These are phyloP conservation scores for Danaus chrysippus DNA, from an alignment of 2,888 invertebrate species.

Conservation along the genomic window DNA sequence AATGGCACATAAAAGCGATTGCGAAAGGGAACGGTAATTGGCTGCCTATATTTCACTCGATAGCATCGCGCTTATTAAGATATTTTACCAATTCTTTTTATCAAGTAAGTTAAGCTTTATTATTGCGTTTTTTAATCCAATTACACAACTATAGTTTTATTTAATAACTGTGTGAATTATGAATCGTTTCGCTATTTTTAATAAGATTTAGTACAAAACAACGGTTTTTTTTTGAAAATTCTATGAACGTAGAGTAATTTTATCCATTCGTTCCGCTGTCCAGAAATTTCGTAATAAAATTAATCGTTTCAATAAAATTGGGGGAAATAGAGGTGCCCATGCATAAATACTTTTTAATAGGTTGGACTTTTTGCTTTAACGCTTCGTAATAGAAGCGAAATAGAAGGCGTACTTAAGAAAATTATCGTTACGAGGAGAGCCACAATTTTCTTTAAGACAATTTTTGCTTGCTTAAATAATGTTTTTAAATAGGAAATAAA, in stretches of 20 bases:
- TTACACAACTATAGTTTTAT: conserved; percentile 6
- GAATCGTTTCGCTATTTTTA: conserved; percentile 59
- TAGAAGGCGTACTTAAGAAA: conserved; percentile 64
- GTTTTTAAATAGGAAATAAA: neutral
- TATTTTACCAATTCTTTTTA: conserved; percentile 36
- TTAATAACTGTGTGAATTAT: conserved; percentile 8
- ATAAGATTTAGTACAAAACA: conserved; percentile 63
- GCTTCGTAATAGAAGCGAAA: conserved; percentile 62
- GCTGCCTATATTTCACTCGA: conserved; percentile 10
- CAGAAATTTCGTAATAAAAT: conserved; percentile 77
- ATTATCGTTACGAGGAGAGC: conserved; percentile 30
- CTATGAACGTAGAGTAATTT: conserved; percentile 53
- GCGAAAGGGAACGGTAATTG: neutral
- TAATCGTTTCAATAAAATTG: conserved; percentile 77
- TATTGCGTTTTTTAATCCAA: conserved; percentile 61
- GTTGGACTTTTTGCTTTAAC: conserved; percentile 67
- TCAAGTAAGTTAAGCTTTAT: conserved; percentile 28
- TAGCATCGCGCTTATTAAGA: conserved; percentile 21
- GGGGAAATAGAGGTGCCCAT: conserved; percentile 70
- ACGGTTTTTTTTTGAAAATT: conserved; percentile 68
- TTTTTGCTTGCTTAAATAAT: too few species aligned
- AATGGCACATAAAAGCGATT: neutral
- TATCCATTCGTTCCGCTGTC: conserved; percentile 74
- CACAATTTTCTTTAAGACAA: neutral
- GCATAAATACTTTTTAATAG: conserved; percentile 78